A percentile compares a stretch with the other conserved stretches of the same genome.
Conservation (phyloP, 2,113 vertebrate genomes). For the Bubo bubo region DNA sequence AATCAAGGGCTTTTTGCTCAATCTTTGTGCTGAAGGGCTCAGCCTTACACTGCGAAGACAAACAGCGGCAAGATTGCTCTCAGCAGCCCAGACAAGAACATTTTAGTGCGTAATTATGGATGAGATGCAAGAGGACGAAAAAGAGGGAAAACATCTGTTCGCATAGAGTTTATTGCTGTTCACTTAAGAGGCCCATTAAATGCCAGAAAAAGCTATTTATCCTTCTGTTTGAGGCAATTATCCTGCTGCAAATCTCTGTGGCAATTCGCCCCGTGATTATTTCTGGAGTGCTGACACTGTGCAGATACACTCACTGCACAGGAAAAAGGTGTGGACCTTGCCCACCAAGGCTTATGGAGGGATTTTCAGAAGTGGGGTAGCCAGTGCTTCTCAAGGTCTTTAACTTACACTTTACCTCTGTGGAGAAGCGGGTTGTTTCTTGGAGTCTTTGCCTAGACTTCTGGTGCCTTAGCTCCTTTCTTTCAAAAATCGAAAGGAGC, state of each 20-base stretch:
- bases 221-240: conserved; percentile 51
- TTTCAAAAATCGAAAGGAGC: background rate
- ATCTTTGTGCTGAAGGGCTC: background rate
- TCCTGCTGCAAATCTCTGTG: conserved; percentile 15
- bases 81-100: conserved; percentile 46
- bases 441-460: background rate
- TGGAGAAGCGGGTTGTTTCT: background rate
- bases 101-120: conserved; percentile 52
- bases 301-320: background rate
- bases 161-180: conserved; percentile 22
- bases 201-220: conserved; percentile 46
- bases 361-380: background rate
- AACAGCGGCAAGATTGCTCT: conserved; percentile 34
- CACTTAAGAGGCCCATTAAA: conserved; percentile 47
- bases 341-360: background rate
- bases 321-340: background rate
- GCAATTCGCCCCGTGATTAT: background rate
- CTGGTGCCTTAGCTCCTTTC: background rate
- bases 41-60: background rate
- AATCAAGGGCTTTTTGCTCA: background rate
- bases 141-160: conserved; percentile 56
- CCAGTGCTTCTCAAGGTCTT: background rate
- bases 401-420: background rate
- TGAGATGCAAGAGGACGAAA: conserved; percentile 12
- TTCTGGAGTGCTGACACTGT: conserved; percentile 5